Base-by-base conservation (phyloP, 2,113 vertebrate species). In the Crotalus horridus region DNA sequence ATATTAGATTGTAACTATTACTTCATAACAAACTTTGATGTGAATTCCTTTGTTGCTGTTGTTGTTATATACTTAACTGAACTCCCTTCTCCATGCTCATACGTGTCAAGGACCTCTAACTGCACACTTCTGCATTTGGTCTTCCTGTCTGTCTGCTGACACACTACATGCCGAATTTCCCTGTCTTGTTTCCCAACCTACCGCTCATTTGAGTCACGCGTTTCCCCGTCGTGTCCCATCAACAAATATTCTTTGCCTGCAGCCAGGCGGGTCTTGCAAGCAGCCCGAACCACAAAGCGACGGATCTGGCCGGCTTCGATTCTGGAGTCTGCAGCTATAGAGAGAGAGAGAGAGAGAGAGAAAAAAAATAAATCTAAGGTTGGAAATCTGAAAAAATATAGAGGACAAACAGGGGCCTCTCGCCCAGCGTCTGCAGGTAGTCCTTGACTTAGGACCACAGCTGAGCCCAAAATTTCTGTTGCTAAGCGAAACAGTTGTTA, bases 191-290 rank as follows among this genome's bases (percentile, higher is more conserved):
- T 29, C 48, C 85, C 69, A 12, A 85, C 94, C 53, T 91, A 96
- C 95, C 59, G 91, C 23, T 85, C 39, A 7, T 95, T 2, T 4
- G 74, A 26, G 39, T 96, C 94, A 2, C 48, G 93, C 15, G 96
- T 95, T 29, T 94, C 33, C 3, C 95, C 95, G 3, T 94, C 93
- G 33, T 81, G 93, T 17, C 96, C 95, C 96, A 96, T 96, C 5
- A 95, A 64, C 54, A 95, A 87, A 86, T 95, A 96, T 8, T 94
- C 74, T 1, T 58, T 69, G 20, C 29, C 55, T 2, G 46, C 7
- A 15, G 12, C 33, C 56, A 96, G 55, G 21, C 90, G 89, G 13
- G 93, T 93, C 33, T 89, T 92, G 85, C 95, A 96, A 8, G 94
- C 81, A 0, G 39, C 26, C 23, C 93, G 93, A 23, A 95, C 93